phyloP scores from a whole-genome alignment of 1,140 invertebrate species.

The Drosophila nigromelanica region DNA sequence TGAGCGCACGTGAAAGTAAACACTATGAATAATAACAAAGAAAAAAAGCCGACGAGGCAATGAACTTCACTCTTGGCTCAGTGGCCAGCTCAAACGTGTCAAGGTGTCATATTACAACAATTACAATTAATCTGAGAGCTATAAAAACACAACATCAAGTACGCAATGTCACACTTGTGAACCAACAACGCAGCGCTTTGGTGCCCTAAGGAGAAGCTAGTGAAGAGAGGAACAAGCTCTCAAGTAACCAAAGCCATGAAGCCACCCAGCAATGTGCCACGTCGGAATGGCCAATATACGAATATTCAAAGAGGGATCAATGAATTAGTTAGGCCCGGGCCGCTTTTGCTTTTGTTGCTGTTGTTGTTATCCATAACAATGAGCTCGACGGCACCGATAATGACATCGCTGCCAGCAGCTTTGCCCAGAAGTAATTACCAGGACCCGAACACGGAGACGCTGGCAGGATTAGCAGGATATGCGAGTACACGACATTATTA shows the following conservation, averaged over 20 bases:
- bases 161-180: slow-evolving; percentile 53
- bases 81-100: neutral
- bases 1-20: slow-evolving; percentile 55
- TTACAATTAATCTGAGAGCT: slow-evolving; percentile 11
- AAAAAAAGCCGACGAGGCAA: slow-evolving; percentile 55
- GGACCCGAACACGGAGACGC: slow-evolving; percentile 48
- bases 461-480: slow-evolving; percentile 73
- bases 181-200: slow-evolving; percentile 14
- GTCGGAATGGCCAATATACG: slow-evolving; percentile 30
- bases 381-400: slow-evolving; percentile 35
- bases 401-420: slow-evolving; percentile 23
- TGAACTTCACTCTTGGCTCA: slow-evolving; percentile 56
- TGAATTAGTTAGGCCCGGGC: slow-evolving; percentile 50
- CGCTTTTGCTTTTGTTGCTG: slow-evolving; percentile 18
- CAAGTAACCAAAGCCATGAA: slow-evolving; percentile 21
- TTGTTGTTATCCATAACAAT: slow-evolving; percentile 66
- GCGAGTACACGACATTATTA: slow-evolving; percentile 66
- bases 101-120: slow-evolving; percentile 51
- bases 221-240: slow-evolving; percentile 4
- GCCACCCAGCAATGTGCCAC: slow-evolving; percentile 16
- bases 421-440: slow-evolving; percentile 61
- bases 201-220: slow-evolving; percentile 29
- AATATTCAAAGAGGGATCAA: slow-evolving; percentile 71
- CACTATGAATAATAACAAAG: slow-evolving; percentile 41
- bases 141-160: slow-evolving; percentile 55